A percentile compares a stretch with the other conserved stretches of the same genome.
These are phyloP conservation scores for Tiliacea aurago DNA, from an alignment of 2,888 invertebrate species.

Conservation along the genomic window DNA sequence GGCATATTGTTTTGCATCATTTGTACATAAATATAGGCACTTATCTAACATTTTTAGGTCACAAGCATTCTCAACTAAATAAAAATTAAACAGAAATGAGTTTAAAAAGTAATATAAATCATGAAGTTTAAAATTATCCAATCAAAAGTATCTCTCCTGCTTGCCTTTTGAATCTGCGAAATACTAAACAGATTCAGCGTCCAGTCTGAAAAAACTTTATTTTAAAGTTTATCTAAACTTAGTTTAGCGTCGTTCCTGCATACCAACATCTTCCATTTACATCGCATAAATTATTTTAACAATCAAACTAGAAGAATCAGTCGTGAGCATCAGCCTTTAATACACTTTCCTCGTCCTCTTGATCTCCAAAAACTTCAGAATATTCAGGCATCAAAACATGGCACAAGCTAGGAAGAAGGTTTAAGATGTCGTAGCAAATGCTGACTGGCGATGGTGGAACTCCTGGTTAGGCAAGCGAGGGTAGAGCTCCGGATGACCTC, in stretches of 20 bases:
- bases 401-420: slow-evolving; percentile 91
- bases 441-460: slow-evolving; percentile 81
- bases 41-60: slow-evolving; percentile 33
- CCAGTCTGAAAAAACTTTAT: background rate
- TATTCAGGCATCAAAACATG: slow-evolving; percentile 92
- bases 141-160: background rate
- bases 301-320: slow-evolving; percentile 42
- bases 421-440: slow-evolving; percentile 85
- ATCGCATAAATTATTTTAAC: slow-evolving; percentile 21
- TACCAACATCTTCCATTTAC: slow-evolving; percentile 1
- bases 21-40: slow-evolving; percentile 42
- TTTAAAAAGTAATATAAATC: background rate
- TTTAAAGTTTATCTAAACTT: background rate
- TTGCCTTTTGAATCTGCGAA: background rate
- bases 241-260: background rate
- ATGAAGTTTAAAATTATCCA: background rate
- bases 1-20: background rate
- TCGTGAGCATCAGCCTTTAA: slow-evolving; percentile 45
- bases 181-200: background rate
- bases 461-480: slow-evolving; percentile 88
- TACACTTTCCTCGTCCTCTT: slow-evolving; percentile 77
- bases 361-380: slow-evolving; percentile 90
- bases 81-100: slow-evolving; percentile 1
- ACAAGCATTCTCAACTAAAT: slow-evolving; percentile 19
- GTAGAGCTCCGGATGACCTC: slow-evolving; percentile 93